phyloP scores from a whole-genome alignment of 2,113 vertebrate genomes.

The Hippolais icterina region DNA sequence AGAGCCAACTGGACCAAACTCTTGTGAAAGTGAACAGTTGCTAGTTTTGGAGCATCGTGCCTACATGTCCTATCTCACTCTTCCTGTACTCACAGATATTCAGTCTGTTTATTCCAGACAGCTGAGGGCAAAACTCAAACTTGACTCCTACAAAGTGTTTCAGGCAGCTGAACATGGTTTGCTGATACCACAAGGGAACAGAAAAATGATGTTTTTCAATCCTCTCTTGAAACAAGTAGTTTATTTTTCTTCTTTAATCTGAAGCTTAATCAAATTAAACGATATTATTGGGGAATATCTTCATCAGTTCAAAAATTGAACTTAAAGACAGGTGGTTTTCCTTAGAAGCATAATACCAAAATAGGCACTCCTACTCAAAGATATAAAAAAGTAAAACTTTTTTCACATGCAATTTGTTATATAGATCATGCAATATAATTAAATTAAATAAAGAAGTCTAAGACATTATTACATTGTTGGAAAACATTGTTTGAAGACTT shows the following conservation, averaged over 20 bases:
- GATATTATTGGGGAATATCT: background rate
- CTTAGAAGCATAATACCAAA: background rate
- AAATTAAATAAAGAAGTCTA: background rate
- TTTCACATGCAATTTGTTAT: background rate
- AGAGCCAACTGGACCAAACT: background rate
- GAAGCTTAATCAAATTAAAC: background rate
- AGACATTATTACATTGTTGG: background rate
- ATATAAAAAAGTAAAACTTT: background rate
- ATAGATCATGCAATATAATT: background rate
- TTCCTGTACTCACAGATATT: background rate
- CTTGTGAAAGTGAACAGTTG: background rate
- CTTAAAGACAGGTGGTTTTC: background rate
- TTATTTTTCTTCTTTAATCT: background rate
- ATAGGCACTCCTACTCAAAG: background rate
- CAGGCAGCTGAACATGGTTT: background rate
- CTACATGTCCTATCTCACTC: background rate
- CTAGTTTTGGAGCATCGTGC: fast-evolving
- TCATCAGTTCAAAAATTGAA: background rate
- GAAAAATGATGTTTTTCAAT: background rate
- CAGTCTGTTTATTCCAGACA: background rate
- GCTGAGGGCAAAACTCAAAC: background rate
- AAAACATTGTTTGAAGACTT: background rate
- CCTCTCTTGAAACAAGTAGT: background rate
- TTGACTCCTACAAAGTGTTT: background rate
- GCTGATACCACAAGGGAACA: background rate